Base-by-base conservation (phyloP, 2,797 vertebrate species). In the Anniella stebbinsi region DNA sequence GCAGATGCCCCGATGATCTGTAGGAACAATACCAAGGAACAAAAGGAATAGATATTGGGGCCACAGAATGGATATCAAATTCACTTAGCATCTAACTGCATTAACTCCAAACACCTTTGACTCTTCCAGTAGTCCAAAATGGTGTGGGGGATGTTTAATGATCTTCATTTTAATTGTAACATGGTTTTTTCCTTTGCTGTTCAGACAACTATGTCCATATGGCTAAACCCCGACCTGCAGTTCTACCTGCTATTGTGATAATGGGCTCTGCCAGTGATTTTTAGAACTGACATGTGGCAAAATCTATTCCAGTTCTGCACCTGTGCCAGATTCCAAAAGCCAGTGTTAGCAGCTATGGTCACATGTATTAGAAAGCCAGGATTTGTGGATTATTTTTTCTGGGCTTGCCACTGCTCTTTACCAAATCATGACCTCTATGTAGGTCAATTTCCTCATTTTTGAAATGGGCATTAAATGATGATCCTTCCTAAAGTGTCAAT, bases 281-380 rank as follows among this genome's bases (percentile, higher is more conserved):
- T 54, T 1, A 15, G 84, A 75, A 72, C 0, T 0, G 28, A 75
- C 13, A 38, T 80, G 15, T 70, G 0, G 30, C 72, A 92, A 90
- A 57, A 0, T 0, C 81, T 80, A 0, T 66, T 90, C 30, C 57
- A 78, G 78, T 70, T 92, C 77, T 89, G 78, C 91, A 92, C n/a
- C 86, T 88, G 87, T 91, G 82, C 67, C 84, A 88, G 86, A 70
- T 66, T 89, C 89, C 33, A 91, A 90, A 87, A 82, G 89, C 51
- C 86, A 73, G 3, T 73, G 45, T 28, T 60, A 87, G 89, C 89
- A 92, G 63, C 88, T 75, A 90, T 38, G 90, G 75, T 51, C 86
- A 80, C 75, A 33, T 0, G 0, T 30, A 0, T 11, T 63, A 70
- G 28, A 76, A 81, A 90, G 60, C n/a, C 13, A 57, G 60, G 45